Evolutionary conservation across 2,888 invertebrate species (phyloP).

Genomic region (Conomelus anceps): DNA sequence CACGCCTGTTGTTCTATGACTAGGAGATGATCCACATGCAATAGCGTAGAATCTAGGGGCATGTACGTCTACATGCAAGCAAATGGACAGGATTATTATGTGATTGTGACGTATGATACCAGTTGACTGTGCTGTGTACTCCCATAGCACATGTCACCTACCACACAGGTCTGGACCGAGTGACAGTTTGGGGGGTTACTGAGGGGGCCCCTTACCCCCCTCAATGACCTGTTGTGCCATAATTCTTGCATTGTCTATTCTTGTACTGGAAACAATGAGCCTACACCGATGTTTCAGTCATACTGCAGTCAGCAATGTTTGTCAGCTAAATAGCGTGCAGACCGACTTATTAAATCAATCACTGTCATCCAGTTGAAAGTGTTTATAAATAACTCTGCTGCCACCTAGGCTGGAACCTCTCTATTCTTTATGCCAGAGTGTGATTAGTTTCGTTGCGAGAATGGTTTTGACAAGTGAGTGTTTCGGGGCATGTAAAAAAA

Average conservation of each 20-base stretch:
- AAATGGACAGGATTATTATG: neutral
- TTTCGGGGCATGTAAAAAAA: neutral
- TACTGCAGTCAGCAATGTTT: neutral
- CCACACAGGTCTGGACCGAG: neutral
- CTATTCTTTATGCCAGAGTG: neutral
- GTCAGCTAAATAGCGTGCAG: neutral
- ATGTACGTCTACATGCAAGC: too few relatives aligned
- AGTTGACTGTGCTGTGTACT: neutral
- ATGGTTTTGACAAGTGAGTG: neutral
- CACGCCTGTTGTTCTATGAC: neutral
- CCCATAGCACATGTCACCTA: neutral
- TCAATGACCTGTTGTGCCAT: neutral
- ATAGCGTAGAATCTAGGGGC: too few relatives aligned
- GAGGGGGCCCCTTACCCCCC: neutral
- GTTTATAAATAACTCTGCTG: neutral
- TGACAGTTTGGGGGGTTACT: neutral
- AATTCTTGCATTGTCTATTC: neutral
- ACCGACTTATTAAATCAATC: neutral
- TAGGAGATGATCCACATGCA: neutral
- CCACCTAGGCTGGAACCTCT: neutral
- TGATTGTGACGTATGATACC: neutral
- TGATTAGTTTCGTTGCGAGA: neutral
- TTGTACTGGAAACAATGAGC: neutral
- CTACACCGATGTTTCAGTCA: too few relatives aligned
- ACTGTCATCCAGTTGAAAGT: neutral